phyloP scores from a whole-genome alignment of 2,113 vertebrate genomes.

The Neogobius melanostomus region DNA sequence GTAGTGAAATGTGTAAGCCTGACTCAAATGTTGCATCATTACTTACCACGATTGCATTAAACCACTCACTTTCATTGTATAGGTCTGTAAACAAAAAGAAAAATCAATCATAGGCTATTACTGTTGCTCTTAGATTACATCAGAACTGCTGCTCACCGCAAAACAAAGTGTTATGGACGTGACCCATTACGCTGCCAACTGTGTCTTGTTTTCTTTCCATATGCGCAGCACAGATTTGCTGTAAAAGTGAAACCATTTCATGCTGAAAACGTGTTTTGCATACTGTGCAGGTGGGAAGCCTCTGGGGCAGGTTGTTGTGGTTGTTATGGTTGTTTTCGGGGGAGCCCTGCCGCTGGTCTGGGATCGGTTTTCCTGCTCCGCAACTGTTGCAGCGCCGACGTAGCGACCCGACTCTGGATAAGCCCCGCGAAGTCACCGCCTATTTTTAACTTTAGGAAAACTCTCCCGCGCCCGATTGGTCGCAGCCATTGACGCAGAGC shows the following conservation, averaged over 20 bases:
- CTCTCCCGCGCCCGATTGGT: slow-evolving; percentile 49
- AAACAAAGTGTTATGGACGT: not conserved
- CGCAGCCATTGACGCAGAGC: slow-evolving; percentile 55
- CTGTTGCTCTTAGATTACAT: not conserved
- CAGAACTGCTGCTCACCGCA: not conserved
- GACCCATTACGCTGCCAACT: not conserved
- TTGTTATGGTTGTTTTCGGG: not conserved
- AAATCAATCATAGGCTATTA: not conserved
- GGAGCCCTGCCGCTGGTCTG: slow-evolving; percentile 21
- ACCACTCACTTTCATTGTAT: not conserved
- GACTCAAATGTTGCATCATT: not conserved
- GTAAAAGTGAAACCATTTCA: not conserved
- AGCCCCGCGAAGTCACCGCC: slow-evolving; percentile 34
- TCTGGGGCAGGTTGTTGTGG: not conserved
- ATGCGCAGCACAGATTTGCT: too few species aligned
- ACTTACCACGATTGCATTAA: not conserved
- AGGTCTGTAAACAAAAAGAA: not conserved
- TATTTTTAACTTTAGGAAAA: slow-evolving; percentile 45
- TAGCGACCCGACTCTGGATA: slow-evolving; percentile 29
- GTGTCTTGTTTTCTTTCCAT: not conserved
- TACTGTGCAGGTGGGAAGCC: not conserved
- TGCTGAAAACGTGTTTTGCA: not conserved
- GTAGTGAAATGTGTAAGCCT: too few species aligned
- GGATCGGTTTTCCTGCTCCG: slow-evolving; percentile 18
- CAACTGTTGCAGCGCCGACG: not conserved